These are phyloP conservation scores for Bombus confusus DNA, from an alignment of 1,140 invertebrate species.

Conservation along the genomic window DNA sequence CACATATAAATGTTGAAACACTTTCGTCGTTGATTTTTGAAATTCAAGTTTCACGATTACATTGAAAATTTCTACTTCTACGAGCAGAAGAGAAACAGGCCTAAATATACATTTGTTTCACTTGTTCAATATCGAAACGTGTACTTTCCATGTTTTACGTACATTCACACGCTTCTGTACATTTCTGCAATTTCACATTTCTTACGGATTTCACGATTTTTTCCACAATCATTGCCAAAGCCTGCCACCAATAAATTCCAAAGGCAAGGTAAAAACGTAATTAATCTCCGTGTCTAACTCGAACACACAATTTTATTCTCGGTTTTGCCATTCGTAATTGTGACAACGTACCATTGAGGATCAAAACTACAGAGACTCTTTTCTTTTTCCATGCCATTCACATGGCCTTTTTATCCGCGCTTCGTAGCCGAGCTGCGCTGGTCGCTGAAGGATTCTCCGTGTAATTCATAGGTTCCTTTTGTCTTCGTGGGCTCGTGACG, in stretches of 20 bases:
- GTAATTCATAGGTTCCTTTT: conserved; percentile 57
- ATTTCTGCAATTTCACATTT: too few relatives aligned
- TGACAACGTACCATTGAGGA: background rate
- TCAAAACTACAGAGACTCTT: background rate
- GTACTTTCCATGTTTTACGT: too few relatives aligned
- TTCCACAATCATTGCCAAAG: background rate
- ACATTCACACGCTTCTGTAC: too few relatives aligned
- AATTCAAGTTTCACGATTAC: background rate
- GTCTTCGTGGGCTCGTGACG: conserved; percentile 50
- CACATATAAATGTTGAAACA: background rate
- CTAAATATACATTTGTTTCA: too few relatives aligned
- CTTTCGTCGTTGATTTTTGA: background rate
- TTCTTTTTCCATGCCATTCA: background rate
- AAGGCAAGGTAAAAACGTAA: background rate
- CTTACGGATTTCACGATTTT: too few relatives aligned
- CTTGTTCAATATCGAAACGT: too few relatives aligned
- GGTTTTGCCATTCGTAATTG: background rate
- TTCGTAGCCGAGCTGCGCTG: background rate
- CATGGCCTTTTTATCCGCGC: background rate
- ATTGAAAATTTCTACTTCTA: too few relatives aligned
- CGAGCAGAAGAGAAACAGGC: too few relatives aligned
- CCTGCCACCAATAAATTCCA: background rate
- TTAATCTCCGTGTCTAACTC: background rate
- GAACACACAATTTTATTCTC: background rate
- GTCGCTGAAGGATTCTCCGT: conserved; percentile 26